These are phyloP conservation scores for Morpho achilles DNA, from an alignment of 2,888 invertebrate species.

Conservation along the genomic window DNA sequence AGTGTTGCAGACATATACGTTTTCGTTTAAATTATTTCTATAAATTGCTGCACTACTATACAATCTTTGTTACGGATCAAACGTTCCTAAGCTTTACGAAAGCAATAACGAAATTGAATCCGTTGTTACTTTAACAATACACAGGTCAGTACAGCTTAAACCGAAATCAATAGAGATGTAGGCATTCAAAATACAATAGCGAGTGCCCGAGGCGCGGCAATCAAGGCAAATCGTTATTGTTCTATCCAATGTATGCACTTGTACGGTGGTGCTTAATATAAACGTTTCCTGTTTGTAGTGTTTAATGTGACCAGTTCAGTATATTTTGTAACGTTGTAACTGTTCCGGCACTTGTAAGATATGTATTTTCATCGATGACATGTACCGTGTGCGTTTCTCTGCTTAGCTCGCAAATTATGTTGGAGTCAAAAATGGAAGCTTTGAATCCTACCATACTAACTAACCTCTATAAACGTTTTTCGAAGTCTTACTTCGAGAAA, in stretches of 20 bases:
- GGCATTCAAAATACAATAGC: slow-evolving; percentile 39
- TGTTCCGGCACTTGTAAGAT: slow-evolving; percentile 19
- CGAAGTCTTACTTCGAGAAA: too few species aligned
- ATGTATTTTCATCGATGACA: not conserved
- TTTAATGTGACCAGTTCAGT: slow-evolving; percentile 16
- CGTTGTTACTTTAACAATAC: slow-evolving; percentile 19
- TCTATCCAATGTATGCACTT: slow-evolving; percentile 35
- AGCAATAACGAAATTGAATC: slow-evolving; percentile 24
- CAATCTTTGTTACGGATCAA: not conserved
- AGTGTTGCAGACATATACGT: too few species aligned
- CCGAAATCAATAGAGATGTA: slow-evolving; percentile 40
- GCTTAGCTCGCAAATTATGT: too few species aligned
- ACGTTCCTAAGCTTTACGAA: slow-evolving; percentile 1
- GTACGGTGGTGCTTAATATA: slow-evolving; percentile 34
- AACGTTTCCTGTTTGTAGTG: slow-evolving; percentile 36
- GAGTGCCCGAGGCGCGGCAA: slow-evolving; percentile 29
- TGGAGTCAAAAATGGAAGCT: too few species aligned
- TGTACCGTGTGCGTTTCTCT: too few species aligned
- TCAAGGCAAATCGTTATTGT: slow-evolving; percentile 38
- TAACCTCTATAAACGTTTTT: too few species aligned
- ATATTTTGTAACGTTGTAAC: slow-evolving; percentile 12
- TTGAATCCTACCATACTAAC: too few species aligned
- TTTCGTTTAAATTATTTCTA: too few species aligned
- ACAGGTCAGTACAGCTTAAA: slow-evolving; percentile 10
- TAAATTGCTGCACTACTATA: too few species aligned